Base-by-base conservation (phyloP, 2,888 invertebrate genomes). In the Siphonodentalium dalli region DNA sequence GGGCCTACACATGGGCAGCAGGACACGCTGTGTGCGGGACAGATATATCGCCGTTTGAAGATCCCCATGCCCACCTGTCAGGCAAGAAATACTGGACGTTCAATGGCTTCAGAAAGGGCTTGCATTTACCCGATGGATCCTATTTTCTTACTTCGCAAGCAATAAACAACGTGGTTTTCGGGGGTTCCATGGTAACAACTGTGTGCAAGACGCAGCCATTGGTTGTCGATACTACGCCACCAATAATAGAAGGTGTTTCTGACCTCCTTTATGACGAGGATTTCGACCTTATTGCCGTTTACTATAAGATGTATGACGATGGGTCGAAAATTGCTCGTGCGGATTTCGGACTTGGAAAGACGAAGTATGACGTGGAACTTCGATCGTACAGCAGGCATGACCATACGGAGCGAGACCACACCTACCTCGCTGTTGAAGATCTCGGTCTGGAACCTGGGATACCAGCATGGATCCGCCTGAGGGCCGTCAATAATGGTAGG, bases 131-230 rank as follows among this genome's bases (percentile, higher is more conserved):
- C 2, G 71, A 72, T 49, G 74, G 74, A 0, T 37, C 42, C 7
- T 74, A 74, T 43, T 74, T 63, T 42, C 58, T 67, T 23, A 71
- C 71, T 1, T 63, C 71, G 4, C 70, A 68, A 40, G 72, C 71
- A 6, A 26, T 69, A 6, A 68, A 68, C 43, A 63, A 65, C 24
- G 59, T 66, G 7, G 61, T 65, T n/a, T 56, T 65, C 34, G 71
- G 70, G 8, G 69, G 69, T 1, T 66, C 68, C 7, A 55, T 71
- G 24, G 69, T 71, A 1, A 69, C 68, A 2, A 69, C 71, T 6
- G 69, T 71, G 2, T 71, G 71, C 41, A 67, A 71, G 47, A 59
- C 66, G 8, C 61, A 58, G 6, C 69, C 71, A 3, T 53, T 71
- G 23, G 62, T 46, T 3, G 67, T 71, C 5, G 71, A 71, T 49